A percentile compares a stretch with the other conserved stretches of the same genome.
phyloP scores from a whole-genome alignment of 2,113 vertebrate genomes.

The Ahaetulla prasina region DNA sequence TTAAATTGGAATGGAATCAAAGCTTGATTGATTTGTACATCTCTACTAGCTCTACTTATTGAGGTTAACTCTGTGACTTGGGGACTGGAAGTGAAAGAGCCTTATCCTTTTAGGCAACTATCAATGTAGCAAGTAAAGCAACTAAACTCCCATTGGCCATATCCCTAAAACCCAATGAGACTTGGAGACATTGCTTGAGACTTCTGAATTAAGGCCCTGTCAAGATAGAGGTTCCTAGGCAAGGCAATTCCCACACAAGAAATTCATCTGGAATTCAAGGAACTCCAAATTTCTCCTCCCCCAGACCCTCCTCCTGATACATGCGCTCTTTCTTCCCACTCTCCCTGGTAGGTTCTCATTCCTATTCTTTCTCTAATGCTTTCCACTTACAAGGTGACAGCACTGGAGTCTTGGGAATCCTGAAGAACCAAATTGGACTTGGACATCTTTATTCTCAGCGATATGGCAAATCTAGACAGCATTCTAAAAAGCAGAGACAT shows the following conservation, averaged over 20 bases:
- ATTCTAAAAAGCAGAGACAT: too few relatives aligned
- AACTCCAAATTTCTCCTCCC: neutral
- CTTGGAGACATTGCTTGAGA: neutral
- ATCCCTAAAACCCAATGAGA: neutral
- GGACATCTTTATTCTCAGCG: neutral
- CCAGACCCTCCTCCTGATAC: neutral
- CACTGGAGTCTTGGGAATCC: neutral
- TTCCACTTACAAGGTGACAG: neutral
- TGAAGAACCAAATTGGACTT: neutral
- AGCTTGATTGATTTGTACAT: neutral
- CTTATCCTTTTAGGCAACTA: neutral
- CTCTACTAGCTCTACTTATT: neutral
- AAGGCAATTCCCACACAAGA: neutral
- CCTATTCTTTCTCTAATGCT: neutral
- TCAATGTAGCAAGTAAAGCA: neutral
- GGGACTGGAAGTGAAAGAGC: neutral
- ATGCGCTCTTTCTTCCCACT: neutral
- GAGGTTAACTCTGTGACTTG: neutral
- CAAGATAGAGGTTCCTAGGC: neutral
- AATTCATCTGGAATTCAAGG: neutral
- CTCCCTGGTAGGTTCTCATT: neutral
- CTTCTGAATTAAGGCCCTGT: neutral
- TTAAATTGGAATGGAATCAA: neutral
- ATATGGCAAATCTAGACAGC: too few relatives aligned
- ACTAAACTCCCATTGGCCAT: neutral